Percentiles rank a stretch among this genome's conserved stretches.
Conservation (phyloP, 2,888 invertebrate genomes). For the Endomychus coccineus region DNA sequence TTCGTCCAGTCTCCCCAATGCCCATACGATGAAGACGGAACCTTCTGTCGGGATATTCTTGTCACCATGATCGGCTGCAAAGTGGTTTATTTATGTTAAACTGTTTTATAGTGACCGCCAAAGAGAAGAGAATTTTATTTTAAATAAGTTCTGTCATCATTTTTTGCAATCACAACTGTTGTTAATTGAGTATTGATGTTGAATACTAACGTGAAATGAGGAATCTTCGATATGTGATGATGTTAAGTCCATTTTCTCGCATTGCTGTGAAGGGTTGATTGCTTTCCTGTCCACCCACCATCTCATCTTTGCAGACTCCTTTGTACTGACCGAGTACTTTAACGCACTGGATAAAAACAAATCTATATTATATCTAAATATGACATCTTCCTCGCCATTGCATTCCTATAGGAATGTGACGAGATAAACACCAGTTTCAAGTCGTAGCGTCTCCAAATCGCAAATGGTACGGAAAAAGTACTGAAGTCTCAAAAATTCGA, state of each 20-base stretch:
- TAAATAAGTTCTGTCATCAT: too few species aligned
- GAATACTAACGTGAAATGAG: conserved; percentile 64
- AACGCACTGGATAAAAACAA: conserved; percentile 72
- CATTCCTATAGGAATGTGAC: too few species aligned
- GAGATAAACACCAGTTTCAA: too few species aligned
- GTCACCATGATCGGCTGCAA: conserved; percentile 68
- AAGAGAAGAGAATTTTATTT: too few species aligned
- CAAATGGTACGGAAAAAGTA: too few species aligned
- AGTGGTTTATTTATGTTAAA: conserved; percentile 5
- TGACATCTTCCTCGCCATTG: too few species aligned
- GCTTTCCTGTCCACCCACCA: conserved; percentile 74
- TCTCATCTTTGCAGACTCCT: conserved; percentile 79
- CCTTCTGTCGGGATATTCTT: conserved; percentile 58
- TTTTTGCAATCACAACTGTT: too few species aligned
- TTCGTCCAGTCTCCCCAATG: conserved; percentile 69
- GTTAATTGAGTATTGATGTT: too few species aligned
- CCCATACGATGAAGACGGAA: conserved; percentile 66
- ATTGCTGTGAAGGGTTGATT: conserved; percentile 71
- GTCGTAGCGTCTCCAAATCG: too few species aligned
- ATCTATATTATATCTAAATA: too few species aligned
- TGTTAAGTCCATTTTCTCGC: conserved; percentile 67
- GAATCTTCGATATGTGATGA: conserved; percentile 69
- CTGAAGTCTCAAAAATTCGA: too few species aligned
- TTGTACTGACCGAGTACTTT: conserved; percentile 78
- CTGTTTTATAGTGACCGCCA: too few species aligned